Base-by-base conservation (phyloP, 2,797 vertebrate species). In the Fistularia commersonii region DNA sequence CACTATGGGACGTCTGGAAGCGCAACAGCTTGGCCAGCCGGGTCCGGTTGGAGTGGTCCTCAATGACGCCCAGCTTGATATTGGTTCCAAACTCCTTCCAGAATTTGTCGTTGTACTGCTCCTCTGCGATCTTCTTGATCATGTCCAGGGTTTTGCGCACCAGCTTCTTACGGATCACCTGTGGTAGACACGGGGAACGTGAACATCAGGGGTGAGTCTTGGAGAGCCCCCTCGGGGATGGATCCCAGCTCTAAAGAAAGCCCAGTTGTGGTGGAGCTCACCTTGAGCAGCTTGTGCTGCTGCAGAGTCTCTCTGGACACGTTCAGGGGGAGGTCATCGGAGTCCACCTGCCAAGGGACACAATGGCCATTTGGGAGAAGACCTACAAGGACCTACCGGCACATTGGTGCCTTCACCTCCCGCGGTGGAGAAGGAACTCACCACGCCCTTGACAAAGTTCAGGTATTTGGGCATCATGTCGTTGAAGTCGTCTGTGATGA, bases 401-500 rank as follows among this genome's bases (percentile, higher is more conserved):
- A 39, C 32, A 36, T 8, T 8, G 6, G 0, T 3, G 0, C 3
- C 8, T 1, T 10, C 13, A 15, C 13, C 39, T n/a, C 8, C 11
- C 4, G 23, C 23, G 23, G 11, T 36, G 11, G 23, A 7, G n/a
- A 35, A 39, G 6, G 6, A 11, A 93, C 96, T 93, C 80, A 99
- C 97, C 87, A 99, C 96, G 74, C 97, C 97, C 84, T 93, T 99
- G 74, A 99, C 60, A 0, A 99, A 99, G 77, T 99, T 99, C 34
- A 99, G 91, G 34, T 99, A 99, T 69, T 99, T 99, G 46, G 97
- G 97, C 97, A 99, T 99, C 97, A 99, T 99, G 64, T 99, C 97
- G 41, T 99, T 96, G 89, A 99, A 99, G 74, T 99, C 97, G 1
- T 99, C 97, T 0, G 97, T 99, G 86, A 99, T 99, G 87, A 99